A percentile compares a stretch with the other conserved stretches of the same genome.
Evolutionary conservation across 1,140 invertebrate species (phyloP).

Genomic region (Grapholita molesta): DNA sequence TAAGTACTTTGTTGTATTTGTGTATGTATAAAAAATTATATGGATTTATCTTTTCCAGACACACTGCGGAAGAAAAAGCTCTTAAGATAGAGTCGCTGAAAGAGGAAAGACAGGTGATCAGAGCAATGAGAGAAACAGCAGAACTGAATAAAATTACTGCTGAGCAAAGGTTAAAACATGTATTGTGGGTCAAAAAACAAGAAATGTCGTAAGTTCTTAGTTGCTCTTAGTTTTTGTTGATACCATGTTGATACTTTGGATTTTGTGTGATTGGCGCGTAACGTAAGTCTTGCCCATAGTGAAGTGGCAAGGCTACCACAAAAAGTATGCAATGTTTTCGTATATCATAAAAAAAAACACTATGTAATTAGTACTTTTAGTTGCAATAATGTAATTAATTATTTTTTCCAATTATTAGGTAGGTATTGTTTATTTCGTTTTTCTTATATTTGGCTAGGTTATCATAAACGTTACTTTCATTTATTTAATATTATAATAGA

Average conservation of each 20-base stretch:
- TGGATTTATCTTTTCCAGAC: constrained; percentile 36
- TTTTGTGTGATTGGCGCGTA: neutral
- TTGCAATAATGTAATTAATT: too few relatives aligned
- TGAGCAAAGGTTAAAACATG: constrained; percentile 67
- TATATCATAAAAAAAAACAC: too few relatives aligned
- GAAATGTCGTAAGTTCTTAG: constrained; percentile 57
- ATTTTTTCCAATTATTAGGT: too few relatives aligned
- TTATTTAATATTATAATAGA: too few relatives aligned
- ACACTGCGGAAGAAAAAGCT: constrained; percentile 47
- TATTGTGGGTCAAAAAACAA: constrained; percentile 64
- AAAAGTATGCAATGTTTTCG: too few relatives aligned
- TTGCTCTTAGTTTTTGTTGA: too few relatives aligned
- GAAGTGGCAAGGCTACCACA: neutral
- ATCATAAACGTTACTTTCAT: too few relatives aligned
- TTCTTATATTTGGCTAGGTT: too few relatives aligned
- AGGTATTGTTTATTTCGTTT: too few relatives aligned
- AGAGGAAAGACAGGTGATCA: constrained; percentile 61
- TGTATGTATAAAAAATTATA: too few relatives aligned
- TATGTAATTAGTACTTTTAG: too few relatives aligned
- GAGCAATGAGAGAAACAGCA: constrained; percentile 70
- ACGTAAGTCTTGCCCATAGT: neutral
- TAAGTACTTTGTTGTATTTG: too few relatives aligned
- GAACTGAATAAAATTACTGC: constrained; percentile 74
- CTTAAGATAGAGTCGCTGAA: constrained; percentile 65
- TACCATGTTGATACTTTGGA: neutral